phyloP scores from a whole-genome alignment of 2,888 invertebrate species.

The Conomelus anceps region DNA sequence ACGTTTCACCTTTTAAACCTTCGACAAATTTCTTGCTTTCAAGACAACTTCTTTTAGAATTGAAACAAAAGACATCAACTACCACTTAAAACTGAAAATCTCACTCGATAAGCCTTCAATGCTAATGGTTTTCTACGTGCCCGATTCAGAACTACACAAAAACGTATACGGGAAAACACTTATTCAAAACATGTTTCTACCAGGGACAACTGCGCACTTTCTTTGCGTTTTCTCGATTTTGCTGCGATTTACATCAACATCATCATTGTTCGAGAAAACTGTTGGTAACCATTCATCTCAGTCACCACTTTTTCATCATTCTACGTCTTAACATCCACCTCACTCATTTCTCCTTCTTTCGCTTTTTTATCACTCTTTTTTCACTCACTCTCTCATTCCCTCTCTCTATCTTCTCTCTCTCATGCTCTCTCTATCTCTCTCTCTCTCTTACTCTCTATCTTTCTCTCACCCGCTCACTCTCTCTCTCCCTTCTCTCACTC shows the following conservation, averaged over 20 bases:
- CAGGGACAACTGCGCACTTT: neutral
- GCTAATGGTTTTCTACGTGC: neutral
- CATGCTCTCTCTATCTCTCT: constrained; percentile 2
- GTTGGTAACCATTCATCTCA: constrained; percentile 8
- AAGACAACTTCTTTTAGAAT: neutral
- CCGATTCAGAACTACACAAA: no score
- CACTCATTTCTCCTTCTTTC: constrained; percentile 7
- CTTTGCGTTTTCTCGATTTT: neutral
- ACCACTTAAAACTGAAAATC: neutral
- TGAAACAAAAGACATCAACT: neutral
- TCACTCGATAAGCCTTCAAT: neutral
- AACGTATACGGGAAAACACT: neutral
- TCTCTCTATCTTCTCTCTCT: constrained; percentile 25
- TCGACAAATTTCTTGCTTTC: no score
- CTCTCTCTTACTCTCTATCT: constrained; percentile 17
- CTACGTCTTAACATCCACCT: constrained; percentile 14
- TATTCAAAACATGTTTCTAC: neutral
- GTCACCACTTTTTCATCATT: constrained; percentile 23
- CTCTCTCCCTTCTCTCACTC: constrained; percentile 5
- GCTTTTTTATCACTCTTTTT: constrained; percentile 16
- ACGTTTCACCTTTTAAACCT: no score
- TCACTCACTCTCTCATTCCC: constrained; percentile 19
- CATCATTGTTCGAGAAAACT: constrained; percentile 5
- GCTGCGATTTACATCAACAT: neutral
- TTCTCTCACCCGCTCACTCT: constrained; percentile 13